phyloP scores from a whole-genome alignment of 2,888 invertebrate species.

The Lissocephala sabroskyi region DNA sequence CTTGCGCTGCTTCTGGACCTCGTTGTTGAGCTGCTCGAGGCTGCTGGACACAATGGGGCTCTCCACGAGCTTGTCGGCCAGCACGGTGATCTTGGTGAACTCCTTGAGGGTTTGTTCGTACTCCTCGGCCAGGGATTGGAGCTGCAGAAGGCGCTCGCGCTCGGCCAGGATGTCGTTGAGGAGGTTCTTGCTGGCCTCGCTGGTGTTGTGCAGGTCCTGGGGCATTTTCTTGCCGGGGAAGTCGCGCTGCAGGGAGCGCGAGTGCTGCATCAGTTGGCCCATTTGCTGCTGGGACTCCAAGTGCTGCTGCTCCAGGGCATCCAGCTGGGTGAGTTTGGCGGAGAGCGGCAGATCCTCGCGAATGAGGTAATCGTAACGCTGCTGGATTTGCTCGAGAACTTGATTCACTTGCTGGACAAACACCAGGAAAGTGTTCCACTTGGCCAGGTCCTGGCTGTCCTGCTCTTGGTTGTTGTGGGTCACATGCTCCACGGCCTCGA shows the following conservation, averaged over 20 bases:
- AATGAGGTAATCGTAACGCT: conserved; percentile 56
- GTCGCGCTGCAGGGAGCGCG: conserved; percentile 78
- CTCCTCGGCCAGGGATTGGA: conserved; percentile 85
- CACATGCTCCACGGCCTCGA: conserved; percentile 80
- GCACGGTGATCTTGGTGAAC: conserved; percentile 87
- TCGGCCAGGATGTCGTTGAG: conserved; percentile 81
- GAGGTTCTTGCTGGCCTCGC: conserved; percentile 80
- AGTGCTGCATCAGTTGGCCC: conserved; percentile 77
- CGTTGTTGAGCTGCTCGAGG: conserved; percentile 87
- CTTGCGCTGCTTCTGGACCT: conserved; percentile 90
- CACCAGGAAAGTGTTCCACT: conserved; percentile 82
- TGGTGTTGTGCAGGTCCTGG: conserved; percentile 77
- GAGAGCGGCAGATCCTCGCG: conserved; percentile 78
- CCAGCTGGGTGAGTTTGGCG: conserved; percentile 80
- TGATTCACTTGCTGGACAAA: conserved; percentile 74
- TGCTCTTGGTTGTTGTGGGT: conserved; percentile 76
- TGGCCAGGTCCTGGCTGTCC: conserved; percentile 77
- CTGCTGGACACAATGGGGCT: conserved; percentile 83
- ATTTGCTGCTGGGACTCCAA: conserved; percentile 77
- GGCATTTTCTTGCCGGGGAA: conserved; percentile 82
- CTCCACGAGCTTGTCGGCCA: conserved; percentile 86
- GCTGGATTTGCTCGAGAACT: conserved; percentile 56
- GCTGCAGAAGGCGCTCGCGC: conserved; percentile 83
- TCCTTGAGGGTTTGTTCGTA: conserved; percentile 91
- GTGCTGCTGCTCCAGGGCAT: conserved; percentile 80